phyloP scores from a whole-genome alignment of 2,797 vertebrate genomes.

The Heteromormyrus szaboi region DNA sequence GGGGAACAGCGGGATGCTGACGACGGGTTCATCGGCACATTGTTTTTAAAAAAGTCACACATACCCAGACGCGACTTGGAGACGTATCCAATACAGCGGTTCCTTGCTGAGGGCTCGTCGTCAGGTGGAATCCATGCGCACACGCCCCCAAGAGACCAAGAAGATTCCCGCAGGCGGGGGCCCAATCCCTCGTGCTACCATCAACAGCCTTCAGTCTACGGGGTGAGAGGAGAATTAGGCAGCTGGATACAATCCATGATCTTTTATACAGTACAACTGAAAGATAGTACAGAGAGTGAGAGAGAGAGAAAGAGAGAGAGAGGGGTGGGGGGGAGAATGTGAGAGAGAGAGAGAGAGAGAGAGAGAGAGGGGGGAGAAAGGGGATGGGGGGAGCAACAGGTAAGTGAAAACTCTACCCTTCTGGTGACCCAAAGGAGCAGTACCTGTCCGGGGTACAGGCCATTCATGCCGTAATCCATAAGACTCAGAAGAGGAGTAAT shows the following conservation, averaged over 20 bases:
- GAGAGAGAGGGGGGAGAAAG: constrained; percentile 2
- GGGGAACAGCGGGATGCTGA: not conserved
- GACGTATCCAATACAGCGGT: not conserved
- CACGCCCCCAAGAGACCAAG: not conserved
- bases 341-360: constrained; percentile 25
- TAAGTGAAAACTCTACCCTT: constrained; percentile 41
- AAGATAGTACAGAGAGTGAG: constrained; percentile 23
- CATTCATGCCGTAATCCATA: constrained; percentile 43
- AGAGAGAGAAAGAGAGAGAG: constrained; percentile 14
- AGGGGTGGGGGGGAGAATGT: not conserved
- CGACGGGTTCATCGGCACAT: not conserved
- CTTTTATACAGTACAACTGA: constrained; percentile 19
- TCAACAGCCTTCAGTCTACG: not conserved
- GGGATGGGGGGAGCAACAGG: constrained; percentile 6
- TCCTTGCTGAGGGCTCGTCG: constrained; percentile 22
- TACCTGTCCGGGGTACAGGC: constrained; percentile 50
- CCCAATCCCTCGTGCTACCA: not conserved
- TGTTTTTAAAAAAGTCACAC: not conserved
- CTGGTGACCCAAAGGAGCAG: constrained; percentile 67
- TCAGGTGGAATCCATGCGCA: constrained; percentile 3
- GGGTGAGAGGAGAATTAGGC: constrained; percentile 1
- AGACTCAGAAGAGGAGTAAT: constrained; percentile 58
- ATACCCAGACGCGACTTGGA: not conserved
- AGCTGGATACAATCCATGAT: constrained; percentile 19
- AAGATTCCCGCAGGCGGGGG: not conserved